Evolutionary conservation across 2,888 invertebrate genomes (phyloP), one percentile per base, ranked within the genome.

Genomic region (Melanostoma mellinum): DNA sequence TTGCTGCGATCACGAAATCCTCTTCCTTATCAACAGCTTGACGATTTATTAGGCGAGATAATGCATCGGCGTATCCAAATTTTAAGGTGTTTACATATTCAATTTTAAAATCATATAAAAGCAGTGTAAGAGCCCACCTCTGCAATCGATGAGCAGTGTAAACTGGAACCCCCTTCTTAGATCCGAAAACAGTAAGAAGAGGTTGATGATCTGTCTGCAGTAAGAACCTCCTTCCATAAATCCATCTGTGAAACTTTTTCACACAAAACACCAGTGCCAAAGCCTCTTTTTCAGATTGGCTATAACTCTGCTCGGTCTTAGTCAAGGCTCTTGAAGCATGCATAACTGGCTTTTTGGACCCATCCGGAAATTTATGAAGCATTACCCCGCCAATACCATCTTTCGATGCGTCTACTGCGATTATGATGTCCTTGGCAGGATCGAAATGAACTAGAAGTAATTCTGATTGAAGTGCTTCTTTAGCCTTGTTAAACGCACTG

Each of bases 231-330:
- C 87, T 76, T 33, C 89, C 89, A 86, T 85, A 88, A 10, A 89
- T 82, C 82, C 87, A 89, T 60, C 86, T 80, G 76, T 89, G 86
- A 81, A 88, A 89, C 74, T 87, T 86, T 74, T 87, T 87, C 36
- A 89, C 85, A 20, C 87, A 88, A 85, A 87, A 88, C 35, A 87
- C 75, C 46, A 88, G 69, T 55, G 87, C 87, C 10, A 89, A 85
- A 55, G 88, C 89, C 86, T 90, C 89, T 80, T 88, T 86, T 65
- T 89, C 88, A 4, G 88, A 86, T 81, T 89, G 88, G 10, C 88
- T 85, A 80, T 90, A 90, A 42, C 87, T 87, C 48, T 86, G 78
- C 80, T 90, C 89, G 6, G 88, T 80, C 36, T 42, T 46, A 20
- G 86, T 88, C 30, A 90, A 73, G 3, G 87, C 85, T 71, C 88